phyloP scores from a whole-genome alignment of 23 tunicate species.

The Styela clava region DNA sequence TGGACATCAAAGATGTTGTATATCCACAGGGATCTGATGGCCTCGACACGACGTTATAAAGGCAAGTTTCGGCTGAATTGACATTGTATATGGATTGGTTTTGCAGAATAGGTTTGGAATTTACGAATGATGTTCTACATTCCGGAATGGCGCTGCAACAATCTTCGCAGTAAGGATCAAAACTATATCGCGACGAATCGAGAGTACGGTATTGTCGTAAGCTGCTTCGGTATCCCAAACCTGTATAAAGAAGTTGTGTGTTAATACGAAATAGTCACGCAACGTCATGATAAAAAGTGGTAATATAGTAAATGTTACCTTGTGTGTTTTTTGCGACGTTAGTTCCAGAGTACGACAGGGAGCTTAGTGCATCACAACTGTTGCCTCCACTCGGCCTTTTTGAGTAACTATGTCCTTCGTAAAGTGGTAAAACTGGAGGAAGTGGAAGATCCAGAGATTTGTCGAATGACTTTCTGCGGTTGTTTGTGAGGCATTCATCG shows the following conservation, averaged over 20 bases:
- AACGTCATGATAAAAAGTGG: too few species aligned
- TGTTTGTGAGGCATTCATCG: neutral
- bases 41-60: neutral
- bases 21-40: neutral
- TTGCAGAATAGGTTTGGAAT: neutral
- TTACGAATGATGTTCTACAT: neutral
- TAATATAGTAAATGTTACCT: too few species aligned
- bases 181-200: neutral
- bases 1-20: neutral
- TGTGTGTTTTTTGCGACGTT: neutral
- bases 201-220: conserved; percentile 15
- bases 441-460: neutral
- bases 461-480: neutral
- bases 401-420: neutral
- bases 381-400: neutral
- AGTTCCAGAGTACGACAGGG: neutral
- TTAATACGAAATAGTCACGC: too few species aligned
- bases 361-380: neutral
- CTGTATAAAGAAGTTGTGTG: neutral
- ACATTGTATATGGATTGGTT: neutral
- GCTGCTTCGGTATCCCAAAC: neutral
- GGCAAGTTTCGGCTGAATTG: neutral
- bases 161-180: neutral
- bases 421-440: neutral
- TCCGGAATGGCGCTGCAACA: neutral